Evolutionary conservation across 2,113 vertebrate species (phyloP).

Genomic region (Trematocara macrostoma): DNA sequence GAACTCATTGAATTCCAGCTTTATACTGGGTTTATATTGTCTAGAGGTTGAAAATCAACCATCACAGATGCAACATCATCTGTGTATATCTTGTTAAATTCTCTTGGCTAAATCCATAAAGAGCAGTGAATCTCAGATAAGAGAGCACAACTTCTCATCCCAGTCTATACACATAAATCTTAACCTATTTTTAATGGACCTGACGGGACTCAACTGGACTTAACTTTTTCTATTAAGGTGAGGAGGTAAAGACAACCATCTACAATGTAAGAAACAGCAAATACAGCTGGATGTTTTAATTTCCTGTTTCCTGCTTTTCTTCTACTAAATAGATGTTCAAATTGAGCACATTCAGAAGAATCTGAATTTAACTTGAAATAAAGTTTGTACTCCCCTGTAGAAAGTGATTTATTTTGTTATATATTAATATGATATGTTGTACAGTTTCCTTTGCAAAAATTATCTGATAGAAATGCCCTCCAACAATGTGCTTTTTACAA

Average conservation of each 20-base stretch:
- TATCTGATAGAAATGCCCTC: not conserved
- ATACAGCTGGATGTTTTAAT: not conserved
- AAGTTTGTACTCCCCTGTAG: not conserved
- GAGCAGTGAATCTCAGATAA: not conserved
- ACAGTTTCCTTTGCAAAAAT: not conserved
- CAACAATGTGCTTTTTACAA: fast-evolving
- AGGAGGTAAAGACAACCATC: not conserved
- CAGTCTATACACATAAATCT: not conserved
- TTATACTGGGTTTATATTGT: not conserved
- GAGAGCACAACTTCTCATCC: not conserved
- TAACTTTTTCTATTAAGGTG: not conserved
- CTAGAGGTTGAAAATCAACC: not conserved
- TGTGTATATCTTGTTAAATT: not conserved
- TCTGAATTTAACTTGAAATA: not conserved
- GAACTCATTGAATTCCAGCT: not conserved
- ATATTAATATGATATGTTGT: fast-evolving
- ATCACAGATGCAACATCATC: not conserved
- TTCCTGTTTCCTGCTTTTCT: not conserved
- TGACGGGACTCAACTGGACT: not conserved
- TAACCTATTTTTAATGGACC: not conserved
- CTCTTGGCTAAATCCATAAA: not conserved
- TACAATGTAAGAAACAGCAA: not conserved
- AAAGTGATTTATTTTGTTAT: not conserved
- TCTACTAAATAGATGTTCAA: not conserved
- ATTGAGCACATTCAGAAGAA: not conserved